phyloP scores from a whole-genome alignment of 2,113 vertebrate genomes.

The Steatornis caripensis region DNA sequence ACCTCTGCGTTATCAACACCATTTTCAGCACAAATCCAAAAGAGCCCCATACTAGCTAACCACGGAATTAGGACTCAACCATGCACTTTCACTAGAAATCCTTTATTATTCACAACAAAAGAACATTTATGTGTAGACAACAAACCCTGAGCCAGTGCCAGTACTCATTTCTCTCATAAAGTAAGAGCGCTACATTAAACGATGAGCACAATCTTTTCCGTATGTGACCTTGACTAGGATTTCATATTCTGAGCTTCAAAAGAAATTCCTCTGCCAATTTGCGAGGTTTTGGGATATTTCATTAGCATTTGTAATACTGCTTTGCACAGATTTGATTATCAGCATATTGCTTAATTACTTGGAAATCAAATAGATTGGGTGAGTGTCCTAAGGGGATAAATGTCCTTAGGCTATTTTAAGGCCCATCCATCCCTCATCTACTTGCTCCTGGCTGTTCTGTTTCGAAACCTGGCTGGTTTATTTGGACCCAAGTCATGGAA shows the following conservation, averaged over 20 bases:
- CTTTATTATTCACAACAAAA: neutral
- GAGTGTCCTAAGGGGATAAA: neutral
- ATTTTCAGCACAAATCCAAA: no score
- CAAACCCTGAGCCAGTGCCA: neutral
- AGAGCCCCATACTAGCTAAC: no score
- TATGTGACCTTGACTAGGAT: neutral
- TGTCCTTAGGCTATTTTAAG: neutral
- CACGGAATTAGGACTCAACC: neutral
- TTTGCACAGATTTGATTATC: neutral
- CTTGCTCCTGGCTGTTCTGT: neutral
- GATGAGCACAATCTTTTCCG: neutral
- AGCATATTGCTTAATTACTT: neutral
- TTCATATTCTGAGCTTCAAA: neutral
- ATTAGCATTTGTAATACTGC: neutral
- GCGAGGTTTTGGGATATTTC: neutral
- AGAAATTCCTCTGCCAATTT: neutral
- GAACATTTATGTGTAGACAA: neutral
- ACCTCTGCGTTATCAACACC: no score
- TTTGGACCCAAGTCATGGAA: neutral
- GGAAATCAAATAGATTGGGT: neutral
- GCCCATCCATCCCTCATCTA: neutral
- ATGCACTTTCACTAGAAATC: neutral
- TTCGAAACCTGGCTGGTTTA: neutral
- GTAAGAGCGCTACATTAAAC: neutral
- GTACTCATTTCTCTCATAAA: neutral